phyloP scores from a whole-genome alignment of 2,888 invertebrate species.

The Mechanitis mazaeus region DNA sequence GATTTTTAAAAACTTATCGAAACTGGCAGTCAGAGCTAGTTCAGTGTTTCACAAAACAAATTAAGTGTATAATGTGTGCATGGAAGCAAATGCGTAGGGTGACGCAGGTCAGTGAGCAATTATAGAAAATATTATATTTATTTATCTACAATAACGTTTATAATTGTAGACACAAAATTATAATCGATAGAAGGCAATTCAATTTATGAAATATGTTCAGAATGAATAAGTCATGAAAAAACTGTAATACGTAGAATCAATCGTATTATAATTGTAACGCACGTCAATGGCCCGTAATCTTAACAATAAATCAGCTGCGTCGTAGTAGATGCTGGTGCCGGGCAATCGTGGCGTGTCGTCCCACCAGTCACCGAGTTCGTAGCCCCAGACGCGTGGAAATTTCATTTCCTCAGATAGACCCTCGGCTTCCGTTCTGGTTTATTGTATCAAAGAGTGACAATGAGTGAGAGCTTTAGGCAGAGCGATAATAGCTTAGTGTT shows the following conservation, averaged over 20 bases:
- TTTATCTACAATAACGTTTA: not conserved
- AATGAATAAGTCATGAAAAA: too few relatives aligned
- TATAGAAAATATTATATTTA: constrained; percentile 18
- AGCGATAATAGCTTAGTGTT: too few relatives aligned
- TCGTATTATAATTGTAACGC: not conserved
- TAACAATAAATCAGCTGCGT: constrained; percentile 60
- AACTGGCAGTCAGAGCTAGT: not conserved
- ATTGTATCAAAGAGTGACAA: not conserved
- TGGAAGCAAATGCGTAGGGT: constrained; percentile 33
- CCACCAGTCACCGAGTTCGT: constrained; percentile 70
- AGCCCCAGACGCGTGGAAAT: constrained; percentile 48
- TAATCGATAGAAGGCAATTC: constrained; percentile 36
- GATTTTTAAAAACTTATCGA: not conserved
- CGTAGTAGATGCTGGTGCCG: constrained; percentile 48
- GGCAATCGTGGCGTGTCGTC: constrained; percentile 52
- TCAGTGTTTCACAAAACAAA: constrained; percentile 22
- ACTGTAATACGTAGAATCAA: too few relatives aligned
- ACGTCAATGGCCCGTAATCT: constrained; percentile 47
- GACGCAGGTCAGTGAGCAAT: constrained; percentile 36
- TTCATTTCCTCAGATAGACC: constrained; percentile 29
- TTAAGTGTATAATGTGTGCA: constrained; percentile 29
- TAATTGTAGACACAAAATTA: too few relatives aligned
- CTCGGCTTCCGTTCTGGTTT: constrained; percentile 17
- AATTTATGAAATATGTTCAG: not conserved
- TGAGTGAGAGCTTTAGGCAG: too few relatives aligned